Evolutionary conservation across 1,140 invertebrate genomes (phyloP), one percentile per base, ranked within the genome.

Genomic region (Belonocnema kinseyi): DNA sequence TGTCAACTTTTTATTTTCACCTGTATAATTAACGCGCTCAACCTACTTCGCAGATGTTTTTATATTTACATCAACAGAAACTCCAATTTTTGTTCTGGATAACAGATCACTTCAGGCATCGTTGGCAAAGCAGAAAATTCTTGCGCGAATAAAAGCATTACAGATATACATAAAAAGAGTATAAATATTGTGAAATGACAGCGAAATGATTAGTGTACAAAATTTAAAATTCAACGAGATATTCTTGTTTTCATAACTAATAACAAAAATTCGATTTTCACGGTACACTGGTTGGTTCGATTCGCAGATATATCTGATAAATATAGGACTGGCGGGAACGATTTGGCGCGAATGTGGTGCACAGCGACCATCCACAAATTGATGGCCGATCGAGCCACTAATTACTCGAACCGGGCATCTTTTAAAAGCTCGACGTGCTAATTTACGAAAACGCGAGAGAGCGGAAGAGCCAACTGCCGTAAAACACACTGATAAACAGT

Each of bases 311-410:
- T 66, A n/a, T 66, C 26, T 13, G n/a, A 40, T 40, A 61, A 66
- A 66, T 66, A 66, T 66, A 66, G 61, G 4, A 66, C 26, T 66
- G 61, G 61, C 61, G 26, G 61, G 61, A 66, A 66, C 61, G 61
- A 66, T 66, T 66, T 75, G 50, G 71, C 72, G 73, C 50, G 74
- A 78, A 76, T 52, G 53, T 56, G 77, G 75, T 61, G 77, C 79
- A 73, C 76, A 81, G 81, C 78, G 78, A 46, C 61, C 61, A 80
- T 83, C 85, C 85, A 73, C 85, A 87, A 87, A 87, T 86, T 85
- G 85, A 83, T 75, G 84, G 79, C 83, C 83, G 80, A 86, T 86
- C 84, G 82, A 77, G 82, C 80, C 83, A 82, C 85, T 86, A 86
- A 86, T 85, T 86, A 86, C 83, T 82, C 79, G 80, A 72, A 46